Percentiles rank a stretch among this genome's conserved stretches.
Conservation (phyloP, 2,888 invertebrate species). For the Shargacucullia verbasci region DNA sequence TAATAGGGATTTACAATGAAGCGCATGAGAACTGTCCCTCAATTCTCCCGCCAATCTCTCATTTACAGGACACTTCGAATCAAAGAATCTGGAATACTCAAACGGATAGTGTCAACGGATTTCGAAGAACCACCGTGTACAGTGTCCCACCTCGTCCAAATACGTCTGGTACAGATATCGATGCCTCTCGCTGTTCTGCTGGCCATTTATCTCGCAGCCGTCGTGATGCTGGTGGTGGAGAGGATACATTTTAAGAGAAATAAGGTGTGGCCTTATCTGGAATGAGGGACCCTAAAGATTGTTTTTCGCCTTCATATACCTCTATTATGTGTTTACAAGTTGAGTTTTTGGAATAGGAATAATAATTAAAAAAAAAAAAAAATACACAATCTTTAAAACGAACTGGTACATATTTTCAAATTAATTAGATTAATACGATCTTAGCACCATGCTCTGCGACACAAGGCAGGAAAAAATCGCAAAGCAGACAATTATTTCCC, state of each 20-base stretch:
- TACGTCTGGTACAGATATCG: slow-evolving; percentile 61
- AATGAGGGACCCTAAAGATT: slow-evolving; percentile 40
- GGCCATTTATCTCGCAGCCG: slow-evolving; percentile 45
- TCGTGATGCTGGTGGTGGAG: slow-evolving; percentile 63
- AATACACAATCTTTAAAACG: too few relatives aligned
- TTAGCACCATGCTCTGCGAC: background rate
- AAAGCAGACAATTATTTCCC: background rate
- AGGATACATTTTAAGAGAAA: slow-evolving; percentile 55
- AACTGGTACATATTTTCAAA: too few relatives aligned
- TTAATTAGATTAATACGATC: too few relatives aligned
- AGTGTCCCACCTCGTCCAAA: slow-evolving; percentile 35
- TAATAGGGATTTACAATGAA: too few relatives aligned
- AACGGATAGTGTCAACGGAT: slow-evolving; percentile 37
- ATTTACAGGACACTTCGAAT: slow-evolving; percentile 66
- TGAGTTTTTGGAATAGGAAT: too few relatives aligned
- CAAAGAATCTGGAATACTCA: slow-evolving; percentile 66
- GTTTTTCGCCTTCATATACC: too few relatives aligned
- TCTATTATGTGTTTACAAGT: too few relatives aligned
- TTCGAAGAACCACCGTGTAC: slow-evolving; percentile 50
- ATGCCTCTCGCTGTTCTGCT: slow-evolving; percentile 58
- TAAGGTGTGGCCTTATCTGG: slow-evolving; percentile 67
- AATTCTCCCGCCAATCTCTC: background rate
- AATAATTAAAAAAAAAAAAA: too few relatives aligned
- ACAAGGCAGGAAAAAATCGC: background rate
- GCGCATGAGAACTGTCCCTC: too few relatives aligned